Evolutionary conservation across 2,888 invertebrate genomes (phyloP).

Genomic region (Palloptera scutellata): DNA sequence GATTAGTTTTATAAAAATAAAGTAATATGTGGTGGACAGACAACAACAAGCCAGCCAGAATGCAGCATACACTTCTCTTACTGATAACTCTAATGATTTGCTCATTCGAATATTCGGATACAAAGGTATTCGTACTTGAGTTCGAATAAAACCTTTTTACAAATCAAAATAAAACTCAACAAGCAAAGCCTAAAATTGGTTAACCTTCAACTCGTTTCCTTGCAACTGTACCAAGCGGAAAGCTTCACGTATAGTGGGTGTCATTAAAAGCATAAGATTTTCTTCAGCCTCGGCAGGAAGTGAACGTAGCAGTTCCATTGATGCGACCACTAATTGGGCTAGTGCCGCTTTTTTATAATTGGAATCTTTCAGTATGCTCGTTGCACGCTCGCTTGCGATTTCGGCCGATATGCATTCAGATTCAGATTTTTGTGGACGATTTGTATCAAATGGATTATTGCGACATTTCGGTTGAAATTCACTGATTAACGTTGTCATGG

Average conservation of each 20-base stretch:
- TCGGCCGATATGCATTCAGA: slow-evolving; percentile 79
- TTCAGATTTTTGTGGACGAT: slow-evolving; percentile 61
- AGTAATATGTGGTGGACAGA: no score
- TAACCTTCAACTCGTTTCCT: slow-evolving; percentile 63
- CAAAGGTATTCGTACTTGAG: not conserved
- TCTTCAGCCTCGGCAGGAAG: slow-evolving; percentile 71
- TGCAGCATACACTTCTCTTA: no score
- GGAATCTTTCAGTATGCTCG: slow-evolving; percentile 86
- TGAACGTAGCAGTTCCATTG: slow-evolving; percentile 78
- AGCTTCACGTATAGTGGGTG: slow-evolving; percentile 64
- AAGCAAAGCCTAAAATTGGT: slow-evolving; percentile 63
- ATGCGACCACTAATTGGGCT: slow-evolving; percentile 85
- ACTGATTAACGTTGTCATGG: slow-evolving; percentile 63
- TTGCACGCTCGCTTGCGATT: slow-evolving; percentile 82
- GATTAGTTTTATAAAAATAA: no score
- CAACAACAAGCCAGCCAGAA: no score
- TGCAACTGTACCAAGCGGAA: slow-evolving; percentile 64
- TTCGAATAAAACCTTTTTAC: slow-evolving; percentile 38
- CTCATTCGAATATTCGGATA: not conserved
- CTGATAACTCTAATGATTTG: no score
- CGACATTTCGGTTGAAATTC: slow-evolving; percentile 63
- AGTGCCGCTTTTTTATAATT: slow-evolving; percentile 86
- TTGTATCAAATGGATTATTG: slow-evolving; percentile 63
- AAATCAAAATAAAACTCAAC: slow-evolving; percentile 63
- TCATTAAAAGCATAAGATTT: slow-evolving; percentile 62